Evolutionary conservation across 2,113 vertebrate genomes (phyloP).

Genomic region (chimpanzee (Pan troglodytes)): NHGRI_mPanTro3-v2.1_pri NC_072412.2:19610001-19610500

Average conservation of each 20-base stretch:
- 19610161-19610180: not conserved
- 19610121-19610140: not conserved
- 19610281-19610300: not conserved
- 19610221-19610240: no score
- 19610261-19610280: not conserved
- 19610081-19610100: not conserved
- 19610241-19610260: fast-evolving
- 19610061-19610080: not conserved
- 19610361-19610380: not conserved
- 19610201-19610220: not conserved
- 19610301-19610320: not conserved
- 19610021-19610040: not conserved
- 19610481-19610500: no score
- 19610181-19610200: not conserved
- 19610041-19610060: not conserved
- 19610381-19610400: not conserved
- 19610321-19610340: no score
- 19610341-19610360: not conserved
- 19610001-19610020: not conserved
- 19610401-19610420: not conserved
- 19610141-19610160: not conserved
- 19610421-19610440: not conserved
- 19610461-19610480: not conserved
- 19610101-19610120: not conserved
- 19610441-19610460: not conserved